Evolutionary conservation across 2,797 vertebrate genomes (phyloP).

Genomic region (Tiaroga cobitis): DNA sequence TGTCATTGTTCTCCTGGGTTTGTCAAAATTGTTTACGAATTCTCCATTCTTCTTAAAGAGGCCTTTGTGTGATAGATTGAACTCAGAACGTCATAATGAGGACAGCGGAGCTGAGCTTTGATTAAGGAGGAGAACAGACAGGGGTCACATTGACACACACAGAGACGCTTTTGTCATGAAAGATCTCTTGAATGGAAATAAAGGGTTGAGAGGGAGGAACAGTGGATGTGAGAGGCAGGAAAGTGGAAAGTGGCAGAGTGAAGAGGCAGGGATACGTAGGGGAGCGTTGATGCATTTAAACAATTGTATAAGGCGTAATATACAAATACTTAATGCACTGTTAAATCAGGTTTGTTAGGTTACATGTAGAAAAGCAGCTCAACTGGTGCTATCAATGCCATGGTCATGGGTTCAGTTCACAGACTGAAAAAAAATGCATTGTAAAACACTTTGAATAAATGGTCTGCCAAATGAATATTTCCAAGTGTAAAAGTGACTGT

Average conservation of each 20-base stretch:
- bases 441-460: neutral
- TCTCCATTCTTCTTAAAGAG: constrained; percentile 38
- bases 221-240: constrained; percentile 29
- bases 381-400: neutral
- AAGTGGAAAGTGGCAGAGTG: constrained; percentile 1
- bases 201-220: constrained; percentile 21
- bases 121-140: constrained; percentile 52
- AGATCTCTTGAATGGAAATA: constrained; percentile 34
- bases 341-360: constrained; percentile 1
- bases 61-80: constrained; percentile 42
- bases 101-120: constrained; percentile 22
- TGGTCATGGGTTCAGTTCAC: neutral
- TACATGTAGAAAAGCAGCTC: constrained; percentile 18
- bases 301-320: neutral
- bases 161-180: constrained; percentile 65
- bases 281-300: neutral
- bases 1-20: constrained; percentile 39
- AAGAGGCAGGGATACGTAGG: constrained; percentile 12
- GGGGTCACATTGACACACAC: constrained; percentile 44
- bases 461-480: neutral
- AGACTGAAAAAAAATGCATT: neutral
- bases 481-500: neutral
- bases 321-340: neutral
- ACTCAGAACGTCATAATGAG: constrained; percentile 29
- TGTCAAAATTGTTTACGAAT: constrained; percentile 47